Evolutionary conservation across 2,113 vertebrate genomes (phyloP).

Genomic region (Rhea pennata): DNA sequence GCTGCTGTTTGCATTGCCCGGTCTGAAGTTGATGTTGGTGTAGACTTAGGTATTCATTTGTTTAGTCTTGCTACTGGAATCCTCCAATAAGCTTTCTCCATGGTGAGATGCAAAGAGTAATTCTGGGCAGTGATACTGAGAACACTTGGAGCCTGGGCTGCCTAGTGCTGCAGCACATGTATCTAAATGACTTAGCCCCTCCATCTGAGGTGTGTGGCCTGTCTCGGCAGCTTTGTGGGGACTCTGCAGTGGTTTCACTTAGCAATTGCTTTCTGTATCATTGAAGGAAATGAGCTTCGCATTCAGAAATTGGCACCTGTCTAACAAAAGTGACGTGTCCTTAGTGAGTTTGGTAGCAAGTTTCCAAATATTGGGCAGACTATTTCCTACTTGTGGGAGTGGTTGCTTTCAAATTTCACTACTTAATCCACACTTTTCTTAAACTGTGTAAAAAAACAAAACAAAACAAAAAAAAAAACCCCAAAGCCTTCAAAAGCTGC

Average conservation of each 20-base stretch:
- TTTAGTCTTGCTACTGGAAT: not conserved
- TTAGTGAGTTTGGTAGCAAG: not conserved
- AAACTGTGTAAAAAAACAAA: not conserved
- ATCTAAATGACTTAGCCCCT: not conserved
- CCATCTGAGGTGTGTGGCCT: not conserved
- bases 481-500: not conserved
- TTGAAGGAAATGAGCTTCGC: not conserved
- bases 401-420: not conserved
- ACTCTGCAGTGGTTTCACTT: not conserved
- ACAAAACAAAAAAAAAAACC: too few relatives aligned
- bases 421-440: not conserved
- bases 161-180: too few relatives aligned
- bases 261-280: not conserved
- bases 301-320: not conserved
- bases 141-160: not conserved
- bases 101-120: not conserved
- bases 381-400: not conserved
- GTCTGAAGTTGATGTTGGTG: fast-evolving
- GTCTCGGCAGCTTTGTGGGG: not conserved
- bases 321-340: not conserved
- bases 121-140: not conserved
- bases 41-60: not conserved
- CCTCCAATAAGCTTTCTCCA: not conserved
- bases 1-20: not conserved
- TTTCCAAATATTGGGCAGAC: not conserved